Conservation (phyloP, 35 echinoderm and acorn worm species). For the Heliocidaris tuberculata region DNA sequence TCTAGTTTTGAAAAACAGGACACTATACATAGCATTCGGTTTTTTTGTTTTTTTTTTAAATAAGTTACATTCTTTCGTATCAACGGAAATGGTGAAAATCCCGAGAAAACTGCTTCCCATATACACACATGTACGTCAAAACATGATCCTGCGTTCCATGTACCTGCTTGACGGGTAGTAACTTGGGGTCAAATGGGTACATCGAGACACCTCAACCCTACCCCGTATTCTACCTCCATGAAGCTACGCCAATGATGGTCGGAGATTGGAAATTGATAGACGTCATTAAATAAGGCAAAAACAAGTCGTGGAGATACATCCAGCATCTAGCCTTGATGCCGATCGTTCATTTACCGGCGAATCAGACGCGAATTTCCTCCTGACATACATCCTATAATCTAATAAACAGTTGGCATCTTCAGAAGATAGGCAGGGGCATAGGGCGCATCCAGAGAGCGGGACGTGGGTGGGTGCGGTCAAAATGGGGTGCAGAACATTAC, state of each 20-base stretch:
- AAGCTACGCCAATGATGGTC: neutral
- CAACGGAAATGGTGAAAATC: too few relatives aligned
- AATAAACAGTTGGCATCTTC: slow-evolving; percentile 38
- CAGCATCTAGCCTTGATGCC: neutral
- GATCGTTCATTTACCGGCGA: slow-evolving; percentile 3
- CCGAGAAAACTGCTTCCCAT: too few relatives aligned
- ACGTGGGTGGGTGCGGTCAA: neutral
- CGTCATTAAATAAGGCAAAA: neutral
- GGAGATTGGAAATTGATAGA: neutral
- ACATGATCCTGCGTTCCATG: too few relatives aligned
- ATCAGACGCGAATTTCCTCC: slow-evolving; percentile 31
- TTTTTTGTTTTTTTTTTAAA: too few relatives aligned
- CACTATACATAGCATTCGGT: too few relatives aligned
- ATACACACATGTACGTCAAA: too few relatives aligned
- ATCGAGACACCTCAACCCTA: neutral
- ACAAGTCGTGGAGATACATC: neutral
- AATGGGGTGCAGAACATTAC: neutral
- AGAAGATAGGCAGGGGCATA: neutral
- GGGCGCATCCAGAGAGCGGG: neutral
- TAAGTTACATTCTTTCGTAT: too few relatives aligned
- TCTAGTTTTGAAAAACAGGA: too few relatives aligned
- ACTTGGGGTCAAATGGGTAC: neutral
- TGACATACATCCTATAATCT: slow-evolving; percentile 28
- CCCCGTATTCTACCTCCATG: neutral
- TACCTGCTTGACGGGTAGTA: neutral